Percentiles rank a stretch among this genome's conserved stretches.
These are phyloP conservation scores for Hycleus cichorii DNA, from an alignment of 1,140 invertebrate species.

Conservation along the genomic window DNA sequence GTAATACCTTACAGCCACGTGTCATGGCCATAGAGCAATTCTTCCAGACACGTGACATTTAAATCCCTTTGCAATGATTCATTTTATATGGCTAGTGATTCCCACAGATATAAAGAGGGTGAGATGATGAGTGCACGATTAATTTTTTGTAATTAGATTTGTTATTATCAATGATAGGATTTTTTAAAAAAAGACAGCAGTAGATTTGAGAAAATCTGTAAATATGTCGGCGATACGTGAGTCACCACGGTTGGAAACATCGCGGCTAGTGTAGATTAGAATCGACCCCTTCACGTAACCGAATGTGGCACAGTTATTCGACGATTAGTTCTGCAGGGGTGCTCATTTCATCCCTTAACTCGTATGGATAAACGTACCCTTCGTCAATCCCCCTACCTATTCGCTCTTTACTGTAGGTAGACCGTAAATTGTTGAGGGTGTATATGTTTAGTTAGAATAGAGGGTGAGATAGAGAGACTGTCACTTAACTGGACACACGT, in stretches of 20 bases:
- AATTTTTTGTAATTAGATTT: conserved; percentile 32
- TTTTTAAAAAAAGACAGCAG: no score
- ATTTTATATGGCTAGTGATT: conserved; percentile 26
- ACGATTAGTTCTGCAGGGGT: conserved; percentile 38
- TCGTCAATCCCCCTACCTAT: conserved; percentile 14
- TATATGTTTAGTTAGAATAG: no score
- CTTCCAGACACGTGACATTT: conserved; percentile 22
- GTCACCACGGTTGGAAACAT: background rate
- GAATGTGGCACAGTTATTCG: conserved; percentile 34
- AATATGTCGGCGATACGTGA: background rate
- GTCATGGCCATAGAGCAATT: conserved; percentile 17
- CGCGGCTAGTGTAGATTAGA: conserved; percentile 28
- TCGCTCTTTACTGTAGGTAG: background rate
- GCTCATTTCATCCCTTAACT: conserved; percentile 14
- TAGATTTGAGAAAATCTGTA: background rate
- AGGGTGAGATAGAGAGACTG: conserved; percentile 10
- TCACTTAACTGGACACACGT: conserved; percentile 29
- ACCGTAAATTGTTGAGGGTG: background rate
- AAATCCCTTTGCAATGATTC: conserved; percentile 30
- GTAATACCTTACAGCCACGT: conserved; percentile 30
- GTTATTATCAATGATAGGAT: conserved; percentile 7
- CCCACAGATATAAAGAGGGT: conserved; percentile 25
- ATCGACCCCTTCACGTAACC: conserved; percentile 20
- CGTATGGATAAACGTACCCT: no score
- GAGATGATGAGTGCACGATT: conserved; percentile 20